Conservation (phyloP, 2,888 invertebrate species). For the Eilema sororculum region DNA sequence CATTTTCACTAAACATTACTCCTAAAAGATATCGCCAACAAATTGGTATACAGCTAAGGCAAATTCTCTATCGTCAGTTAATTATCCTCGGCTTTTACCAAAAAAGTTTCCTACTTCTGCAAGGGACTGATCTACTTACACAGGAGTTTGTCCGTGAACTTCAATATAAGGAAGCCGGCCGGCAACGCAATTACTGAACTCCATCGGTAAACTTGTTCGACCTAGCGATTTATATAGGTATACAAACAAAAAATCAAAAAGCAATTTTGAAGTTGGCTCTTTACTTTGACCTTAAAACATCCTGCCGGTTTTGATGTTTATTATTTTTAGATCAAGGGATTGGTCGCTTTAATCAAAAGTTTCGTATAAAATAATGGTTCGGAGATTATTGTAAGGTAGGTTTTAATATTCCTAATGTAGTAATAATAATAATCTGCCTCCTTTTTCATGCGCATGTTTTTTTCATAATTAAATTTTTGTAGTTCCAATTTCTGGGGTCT, state of each 20-base stretch:
- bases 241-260: constrained; percentile 56
- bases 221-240: constrained; percentile 44
- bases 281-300: constrained; percentile 16
- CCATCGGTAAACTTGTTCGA: constrained; percentile 48
- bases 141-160: constrained; percentile 65
- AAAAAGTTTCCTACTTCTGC: constrained; percentile 56
- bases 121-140: constrained; percentile 68
- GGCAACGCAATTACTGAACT: constrained; percentile 69
- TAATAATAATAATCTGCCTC: too few species aligned
- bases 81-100: constrained; percentile 57
- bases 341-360: background rate
- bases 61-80: constrained; percentile 57
- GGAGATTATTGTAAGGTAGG: too few species aligned
- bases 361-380: background rate
- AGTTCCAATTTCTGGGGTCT: too few species aligned
- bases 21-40: constrained; percentile 18
- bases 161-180: constrained; percentile 67
- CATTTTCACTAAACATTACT: background rate
- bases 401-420: too few species aligned
- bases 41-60: constrained; percentile 46
- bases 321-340: background rate
- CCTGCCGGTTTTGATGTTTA: background rate
- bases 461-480: too few species aligned
- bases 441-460: too few species aligned
- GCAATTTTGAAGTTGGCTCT: constrained; percentile 40